Evolutionary conservation across 2,113 vertebrate species (phyloP).

Genomic region (Chinchilla lanigera): DNA sequence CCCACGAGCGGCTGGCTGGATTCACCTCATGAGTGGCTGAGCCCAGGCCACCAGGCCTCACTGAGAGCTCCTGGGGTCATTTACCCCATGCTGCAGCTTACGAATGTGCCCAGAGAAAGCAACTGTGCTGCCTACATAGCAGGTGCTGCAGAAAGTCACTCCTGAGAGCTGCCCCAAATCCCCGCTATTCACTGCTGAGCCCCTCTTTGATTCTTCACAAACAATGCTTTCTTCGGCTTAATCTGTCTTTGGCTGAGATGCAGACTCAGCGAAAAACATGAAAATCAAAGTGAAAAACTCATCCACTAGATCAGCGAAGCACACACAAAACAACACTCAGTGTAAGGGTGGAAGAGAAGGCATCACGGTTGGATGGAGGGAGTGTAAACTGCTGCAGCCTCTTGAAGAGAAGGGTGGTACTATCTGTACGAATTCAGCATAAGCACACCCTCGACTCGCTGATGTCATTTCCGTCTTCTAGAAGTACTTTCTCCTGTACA

Average conservation of each 20-base stretch:
- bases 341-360: neutral
- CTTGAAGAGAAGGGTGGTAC: neutral
- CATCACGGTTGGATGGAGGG: neutral
- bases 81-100: neutral
- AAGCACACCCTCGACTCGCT: neutral
- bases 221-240: constrained; percentile 24
- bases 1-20: neutral
- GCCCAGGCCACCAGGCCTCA: neutral
- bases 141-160: neutral
- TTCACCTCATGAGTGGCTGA: neutral
- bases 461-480: neutral
- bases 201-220: neutral
- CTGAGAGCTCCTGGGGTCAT: neutral
- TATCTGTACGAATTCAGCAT: constrained; percentile 40
- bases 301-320: neutral
- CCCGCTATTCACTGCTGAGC: neutral
- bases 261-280: neutral
- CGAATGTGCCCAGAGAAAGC: neutral
- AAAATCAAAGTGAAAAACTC: neutral
- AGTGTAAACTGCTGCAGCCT: neutral
- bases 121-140: neutral
- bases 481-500: neutral
- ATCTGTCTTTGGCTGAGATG: neutral
- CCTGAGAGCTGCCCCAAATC: neutral
- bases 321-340: neutral